Base-by-base conservation (phyloP, 2,888 invertebrate species). In the Acanthopleura granulata region DNA sequence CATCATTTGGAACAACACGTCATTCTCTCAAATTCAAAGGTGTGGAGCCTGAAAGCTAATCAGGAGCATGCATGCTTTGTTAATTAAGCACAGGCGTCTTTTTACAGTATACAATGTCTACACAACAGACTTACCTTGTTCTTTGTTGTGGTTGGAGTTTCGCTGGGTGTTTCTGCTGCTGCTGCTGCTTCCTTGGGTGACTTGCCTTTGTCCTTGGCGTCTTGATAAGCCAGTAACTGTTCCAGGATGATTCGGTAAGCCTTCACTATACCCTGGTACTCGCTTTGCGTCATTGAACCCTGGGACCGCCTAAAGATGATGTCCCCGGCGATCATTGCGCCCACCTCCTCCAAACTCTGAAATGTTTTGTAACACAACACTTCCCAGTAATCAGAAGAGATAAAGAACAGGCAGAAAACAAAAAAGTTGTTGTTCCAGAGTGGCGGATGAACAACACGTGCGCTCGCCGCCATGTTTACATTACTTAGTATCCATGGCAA, bases 291-390 rank as follows among this genome's bases (percentile, higher is more conserved):
- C 69, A 69, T 69, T 1, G 30, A 69, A 69, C 69, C 69, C 27
- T 69, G 69, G 30, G 69, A 25, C 25, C 69, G 16, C 18, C 69
- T 18, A 29, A 29, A 69, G 16, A 69, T 69, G 29, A 69, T 30
- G 69, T 69, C 69, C 27, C 69, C 69, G 25, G 69, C 30, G 30
- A 69, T 69, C 69, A 69, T 69, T 22, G 69, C 69, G 16, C 30
- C 69, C 16, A 69, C 69, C 27, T 69, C 69, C 9, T 30, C 69
- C 18, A 69, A 30, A 27, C 25, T 69, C 69, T 69, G 29, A 18
- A 29, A 57, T n/a, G 22, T n/a, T 57, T 57, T 18, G 57, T 3
- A 57, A 57, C 57, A 57, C 18, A 57, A 57, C 57, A 57, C 57
- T 12, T 3, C 3, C n/a, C n/a, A 6, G 22, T 57, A n/a, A 57